Percentiles rank a stretch among this genome's conserved stretches.
These are phyloP conservation scores for Ashinkailepas kermadecensis DNA, from an alignment of 2,888 invertebrate genomes.

Conservation along the genomic window DNA sequence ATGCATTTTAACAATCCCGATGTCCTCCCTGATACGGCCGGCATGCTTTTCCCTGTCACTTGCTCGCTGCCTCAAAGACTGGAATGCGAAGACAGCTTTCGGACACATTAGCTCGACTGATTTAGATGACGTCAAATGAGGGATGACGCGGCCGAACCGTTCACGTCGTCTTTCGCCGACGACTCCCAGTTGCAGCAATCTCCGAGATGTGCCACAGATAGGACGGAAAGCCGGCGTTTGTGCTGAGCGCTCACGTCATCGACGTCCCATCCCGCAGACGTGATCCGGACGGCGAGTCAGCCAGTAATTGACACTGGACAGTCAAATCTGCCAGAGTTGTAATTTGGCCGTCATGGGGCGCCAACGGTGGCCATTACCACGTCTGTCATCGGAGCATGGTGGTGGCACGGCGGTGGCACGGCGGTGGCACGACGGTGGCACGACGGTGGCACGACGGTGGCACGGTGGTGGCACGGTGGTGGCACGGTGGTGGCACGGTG, in stretches of 20 bases:
- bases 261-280: neutral
- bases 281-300: neutral
- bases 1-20: neutral
- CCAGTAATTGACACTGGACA: neutral
- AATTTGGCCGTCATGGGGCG: neutral
- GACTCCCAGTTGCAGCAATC: neutral
- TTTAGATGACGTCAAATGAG: neutral
- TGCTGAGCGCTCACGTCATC: neutral
- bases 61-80: neutral
- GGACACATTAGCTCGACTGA: neutral
- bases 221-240: neutral
- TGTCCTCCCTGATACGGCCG: neutral
- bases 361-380: neutral
- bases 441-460: no score
- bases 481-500: no score
- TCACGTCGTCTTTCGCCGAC: neutral
- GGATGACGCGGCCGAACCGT: neutral
- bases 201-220: neutral
- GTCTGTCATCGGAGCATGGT: neutral
- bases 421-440: no score
- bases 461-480: no score
- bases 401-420: no score
- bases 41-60: neutral
- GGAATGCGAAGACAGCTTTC: neutral
- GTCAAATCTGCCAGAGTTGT: neutral